Percentiles rank a stretch among this genome's conserved stretches.
phyloP scores from a whole-genome alignment of 1,140 invertebrate species.

The Neoseiulus cucumeris region DNA sequence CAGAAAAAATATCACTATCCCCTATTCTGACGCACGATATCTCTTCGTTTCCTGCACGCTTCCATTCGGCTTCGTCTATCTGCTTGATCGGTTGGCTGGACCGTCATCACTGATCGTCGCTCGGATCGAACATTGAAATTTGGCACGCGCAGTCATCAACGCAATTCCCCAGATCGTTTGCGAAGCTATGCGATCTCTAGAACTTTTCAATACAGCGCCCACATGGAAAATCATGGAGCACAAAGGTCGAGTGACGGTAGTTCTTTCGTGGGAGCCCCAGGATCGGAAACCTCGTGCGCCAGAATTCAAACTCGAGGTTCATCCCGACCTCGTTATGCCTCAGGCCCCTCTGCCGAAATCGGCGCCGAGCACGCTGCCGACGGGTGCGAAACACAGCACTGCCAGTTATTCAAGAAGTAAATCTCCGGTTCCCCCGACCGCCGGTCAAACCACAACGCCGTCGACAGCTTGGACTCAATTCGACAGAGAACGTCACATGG shows the following conservation, averaged over 20 bases:
- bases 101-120: slow-evolving; percentile 15
- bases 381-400: not conserved
- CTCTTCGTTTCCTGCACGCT: not conserved
- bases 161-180: slow-evolving; percentile 87
- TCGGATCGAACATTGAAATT: not conserved
- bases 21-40: not conserved
- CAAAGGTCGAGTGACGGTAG: slow-evolving; percentile 76
- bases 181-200: slow-evolving; percentile 78
- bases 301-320: slow-evolving; percentile 19
- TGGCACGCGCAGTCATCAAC: slow-evolving; percentile 44
- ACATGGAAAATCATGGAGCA: slow-evolving; percentile 95
- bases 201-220: slow-evolving; percentile 76
- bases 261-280: slow-evolving; percentile 57
- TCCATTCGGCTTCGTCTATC: not conserved
- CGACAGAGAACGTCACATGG: not conserved
- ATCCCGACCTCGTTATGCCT: not conserved
- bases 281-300: slow-evolving; percentile 20
- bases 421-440: not conserved
- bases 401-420: not conserved
- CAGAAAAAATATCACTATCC: slow-evolving; percentile 13
- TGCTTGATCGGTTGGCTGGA: not conserved
- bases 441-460: not conserved
- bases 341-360: not conserved
- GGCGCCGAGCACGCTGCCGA: not conserved
- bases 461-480: not conserved